Base-by-base conservation (phyloP, 2,888 invertebrate species). In the Cosmia trapezina region DNA sequence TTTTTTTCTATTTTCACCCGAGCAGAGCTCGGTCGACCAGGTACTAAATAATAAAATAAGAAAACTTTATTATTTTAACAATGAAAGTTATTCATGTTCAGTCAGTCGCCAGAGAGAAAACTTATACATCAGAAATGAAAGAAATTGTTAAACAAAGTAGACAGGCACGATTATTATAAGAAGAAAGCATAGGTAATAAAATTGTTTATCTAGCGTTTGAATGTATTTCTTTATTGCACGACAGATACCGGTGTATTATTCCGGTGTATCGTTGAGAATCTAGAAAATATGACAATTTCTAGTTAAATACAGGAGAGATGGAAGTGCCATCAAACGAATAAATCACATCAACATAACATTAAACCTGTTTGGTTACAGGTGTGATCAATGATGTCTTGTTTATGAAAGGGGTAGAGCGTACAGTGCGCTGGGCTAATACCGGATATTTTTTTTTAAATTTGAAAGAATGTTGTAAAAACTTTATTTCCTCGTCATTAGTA, bases 1-100 rank as follows among this genome's bases (percentile, higher is more conserved):
- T n/a, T n/a, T n/a, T n/a, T n/a, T n/a, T n/a, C n/a, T n/a, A n/a
- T n/a, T n/a, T n/a, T n/a, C n/a, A n/a, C n/a, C n/a, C n/a, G n/a
- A n/a, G n/a, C n/a, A n/a, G n/a, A n/a, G n/a, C n/a, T n/a, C n/a
- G n/a, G n/a, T n/a, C n/a, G n/a, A n/a, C n/a, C n/a, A n/a, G n/a
- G n/a, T n/a, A n/a, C n/a, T n/a, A 41, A 41, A 41, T 41, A 45
- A 45, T 4, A 37, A 37, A 37, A 37, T 6, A 6, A 37, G 6
- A 4, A 70, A 22, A 70, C 6, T 33, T 69, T 43, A 60, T 47
- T 67, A 59, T 53, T 68, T 76, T 47, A 60, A 60, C 49, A 60
- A 77, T 75, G 59, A 75, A 77, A 75, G 74, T 69, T 72, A 57
- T 69, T 69, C 51, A 57, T 54, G 65, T 14, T 49, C 62, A 73